Base-by-base conservation (phyloP, 2,888 invertebrate genomes). In the Drosophila eohydei region DNA sequence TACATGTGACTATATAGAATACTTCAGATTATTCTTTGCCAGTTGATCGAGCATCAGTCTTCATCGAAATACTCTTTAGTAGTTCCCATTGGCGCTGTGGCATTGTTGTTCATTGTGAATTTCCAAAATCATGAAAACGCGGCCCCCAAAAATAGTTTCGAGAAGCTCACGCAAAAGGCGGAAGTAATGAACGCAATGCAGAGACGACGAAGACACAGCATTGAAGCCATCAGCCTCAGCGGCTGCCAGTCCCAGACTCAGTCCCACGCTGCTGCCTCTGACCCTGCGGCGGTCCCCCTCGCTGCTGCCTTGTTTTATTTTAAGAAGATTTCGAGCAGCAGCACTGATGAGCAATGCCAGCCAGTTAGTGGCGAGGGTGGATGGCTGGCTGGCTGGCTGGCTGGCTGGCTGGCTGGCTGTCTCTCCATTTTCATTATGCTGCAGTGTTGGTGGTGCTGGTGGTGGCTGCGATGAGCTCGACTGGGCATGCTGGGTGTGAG, bases 291-390 rank as follows among this genome's bases (percentile, higher is more conserved):
- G 50, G 36, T 30, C 34, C 40, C 69, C 71, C 46, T 43, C 41
- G 71, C 51, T 32, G 12, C n/a, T 59, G 68, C 32, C 66, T 79
- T 71, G 84, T 88, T 84, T 88, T 84, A 84, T 84, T 84, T 84
- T 84, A 84, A 84, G 83, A 83, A 83, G 84, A 88, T 84, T 88
- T 74, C 80, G 71, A 81, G 74, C 74, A 71, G 69, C 54, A 40
- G 54, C 54, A 72, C 55, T 79, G 83, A 83, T 83, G 83, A 83
- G 83, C 83, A 88, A 83, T 88, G 83, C 87, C 69, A 77, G 79
- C 59, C 64, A 64, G 70, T n/a, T 54, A 28, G 58, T 44, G 58
- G 68, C 61, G 74, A 61, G 70, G 78, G 70, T 74, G 74, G 66
- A 51, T 51, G 73, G 4, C 43, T 44, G 36, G 2, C 34, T n/a